phyloP scores from a whole-genome alignment of 2,113 vertebrate genomes.

The Rutilus rutilus region DNA sequence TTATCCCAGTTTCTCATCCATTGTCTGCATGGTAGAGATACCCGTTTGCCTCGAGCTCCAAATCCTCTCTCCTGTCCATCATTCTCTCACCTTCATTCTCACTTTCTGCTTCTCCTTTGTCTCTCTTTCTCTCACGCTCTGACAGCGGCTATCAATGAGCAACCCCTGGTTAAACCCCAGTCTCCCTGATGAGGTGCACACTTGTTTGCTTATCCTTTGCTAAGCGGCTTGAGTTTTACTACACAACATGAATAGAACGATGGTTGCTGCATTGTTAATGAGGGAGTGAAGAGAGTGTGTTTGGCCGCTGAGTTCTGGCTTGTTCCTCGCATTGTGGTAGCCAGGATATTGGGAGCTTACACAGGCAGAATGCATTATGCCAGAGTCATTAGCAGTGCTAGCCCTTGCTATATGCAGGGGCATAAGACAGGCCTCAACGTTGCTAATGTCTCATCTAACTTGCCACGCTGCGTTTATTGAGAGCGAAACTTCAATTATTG shows the following conservation, averaged over 20 bases:
- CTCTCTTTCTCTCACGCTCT: conserved; percentile 6
- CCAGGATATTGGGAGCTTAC: conserved; percentile 26
- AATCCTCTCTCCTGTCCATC: conserved; percentile 42
- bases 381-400: conserved; percentile 46
- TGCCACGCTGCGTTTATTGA: conserved; percentile 47
- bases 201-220: conserved; percentile 44
- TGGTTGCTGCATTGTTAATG: conserved; percentile 49
- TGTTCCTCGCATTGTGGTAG: conserved; percentile 18
- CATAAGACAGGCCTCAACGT: conserved; percentile 20
- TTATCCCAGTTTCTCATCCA: conserved; percentile 2
- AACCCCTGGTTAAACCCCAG: conserved; percentile 36
- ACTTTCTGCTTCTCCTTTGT: conserved; percentile 19
- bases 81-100: conserved; percentile 15
- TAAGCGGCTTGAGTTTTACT: conserved; percentile 48
- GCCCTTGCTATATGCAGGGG: conserved; percentile 25
- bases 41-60: not conserved
- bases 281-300: conserved; percentile 25
- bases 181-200: conserved; percentile 24
- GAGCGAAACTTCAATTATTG: conserved; percentile 56
- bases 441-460: conserved; percentile 53
- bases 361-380: conserved; percentile 48
- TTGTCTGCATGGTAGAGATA: conserved; percentile 29
- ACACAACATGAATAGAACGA: conserved; percentile 45
- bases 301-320: conserved; percentile 14
- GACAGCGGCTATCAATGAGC: conserved; percentile 19